Evolutionary conservation across 2,113 vertebrate species (phyloP).

Genomic region (Bombycilla garrulus): DNA sequence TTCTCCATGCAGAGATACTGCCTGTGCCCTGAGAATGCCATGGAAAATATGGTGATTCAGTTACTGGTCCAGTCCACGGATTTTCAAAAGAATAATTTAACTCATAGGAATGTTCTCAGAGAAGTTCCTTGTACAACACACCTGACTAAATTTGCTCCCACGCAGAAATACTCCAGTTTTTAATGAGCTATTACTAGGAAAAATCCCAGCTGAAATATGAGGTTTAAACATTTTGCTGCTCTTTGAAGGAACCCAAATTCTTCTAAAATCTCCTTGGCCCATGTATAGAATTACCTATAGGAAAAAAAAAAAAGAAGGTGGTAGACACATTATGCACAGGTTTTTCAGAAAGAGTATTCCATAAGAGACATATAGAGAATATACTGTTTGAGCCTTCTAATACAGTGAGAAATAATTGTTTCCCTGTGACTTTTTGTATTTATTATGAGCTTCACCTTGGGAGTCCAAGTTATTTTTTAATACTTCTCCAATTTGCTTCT

Average conservation of each 20-base stretch:
- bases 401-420: not conserved
- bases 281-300: not conserved
- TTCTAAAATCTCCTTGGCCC: not conserved
- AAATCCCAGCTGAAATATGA: not conserved
- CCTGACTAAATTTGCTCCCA: not conserved
- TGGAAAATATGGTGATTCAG: not conserved
- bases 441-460: not conserved
- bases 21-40: not conserved
- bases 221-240: not conserved
- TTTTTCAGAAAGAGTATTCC: not conserved
- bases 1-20: not conserved
- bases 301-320: not conserved
- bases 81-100: not conserved
- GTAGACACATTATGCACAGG: not conserved
- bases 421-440: not conserved
- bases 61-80: rapidly evolving
- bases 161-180: not conserved
- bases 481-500: conserved; percentile 16
- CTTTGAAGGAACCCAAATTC: not conserved
- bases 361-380: not conserved
- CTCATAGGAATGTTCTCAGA: not conserved
- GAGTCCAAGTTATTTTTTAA: conserved; percentile 3
- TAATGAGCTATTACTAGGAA: not conserved
- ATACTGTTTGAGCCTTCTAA: not conserved
- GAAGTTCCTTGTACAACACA: not conserved